Percentiles rank a stretch among this genome's conserved stretches.
Evolutionary conservation across 2,888 invertebrate genomes (phyloP).

Genomic region (Patella depressa): DNA sequence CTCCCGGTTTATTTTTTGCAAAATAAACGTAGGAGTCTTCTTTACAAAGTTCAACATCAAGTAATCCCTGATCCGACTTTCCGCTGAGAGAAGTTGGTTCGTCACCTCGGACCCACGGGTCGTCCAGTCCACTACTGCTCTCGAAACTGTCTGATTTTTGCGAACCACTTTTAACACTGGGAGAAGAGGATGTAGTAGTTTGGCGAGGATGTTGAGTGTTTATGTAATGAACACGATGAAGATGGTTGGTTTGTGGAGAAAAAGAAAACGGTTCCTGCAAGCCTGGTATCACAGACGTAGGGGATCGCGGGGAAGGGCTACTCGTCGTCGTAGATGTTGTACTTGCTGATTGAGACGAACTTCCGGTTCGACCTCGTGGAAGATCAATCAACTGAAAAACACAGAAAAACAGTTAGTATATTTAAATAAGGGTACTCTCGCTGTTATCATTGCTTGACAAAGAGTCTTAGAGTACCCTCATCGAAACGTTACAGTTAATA

Average conservation of each 20-base stretch:
- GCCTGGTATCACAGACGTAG: conserved; percentile 50
- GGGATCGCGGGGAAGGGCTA: conserved; percentile 63
- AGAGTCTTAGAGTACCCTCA: not conserved
- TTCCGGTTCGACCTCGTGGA: conserved; percentile 80
- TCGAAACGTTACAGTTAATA: too few relatives aligned
- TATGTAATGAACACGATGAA: conserved; percentile 78
- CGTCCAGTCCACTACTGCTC: conserved; percentile 54
- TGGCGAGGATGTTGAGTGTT: conserved; percentile 56
- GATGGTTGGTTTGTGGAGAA: conserved; percentile 67
- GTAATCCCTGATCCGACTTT: conserved; percentile 58
- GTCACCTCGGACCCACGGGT: conserved; percentile 61
- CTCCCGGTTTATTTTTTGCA: conserved; percentile 50
- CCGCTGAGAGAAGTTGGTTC: conserved; percentile 56
- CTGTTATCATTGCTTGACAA: too few relatives aligned
- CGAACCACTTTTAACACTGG: conserved; percentile 54
- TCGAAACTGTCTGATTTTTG: conserved; percentile 50
- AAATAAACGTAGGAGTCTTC: conserved; percentile 64
- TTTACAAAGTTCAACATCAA: conserved; percentile 50
- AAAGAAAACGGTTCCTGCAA: conserved; percentile 60
- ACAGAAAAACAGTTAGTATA: conserved; percentile 20
- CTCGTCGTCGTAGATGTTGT: conserved; percentile 71
- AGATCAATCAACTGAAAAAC: conserved; percentile 85
- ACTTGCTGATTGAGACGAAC: conserved; percentile 64
- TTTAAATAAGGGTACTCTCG: too few relatives aligned
- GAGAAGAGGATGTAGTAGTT: conserved; percentile 50